Base-by-base conservation (phyloP, 2,888 invertebrate genomes). In the Mesorhabditis spiculigera region DNA sequence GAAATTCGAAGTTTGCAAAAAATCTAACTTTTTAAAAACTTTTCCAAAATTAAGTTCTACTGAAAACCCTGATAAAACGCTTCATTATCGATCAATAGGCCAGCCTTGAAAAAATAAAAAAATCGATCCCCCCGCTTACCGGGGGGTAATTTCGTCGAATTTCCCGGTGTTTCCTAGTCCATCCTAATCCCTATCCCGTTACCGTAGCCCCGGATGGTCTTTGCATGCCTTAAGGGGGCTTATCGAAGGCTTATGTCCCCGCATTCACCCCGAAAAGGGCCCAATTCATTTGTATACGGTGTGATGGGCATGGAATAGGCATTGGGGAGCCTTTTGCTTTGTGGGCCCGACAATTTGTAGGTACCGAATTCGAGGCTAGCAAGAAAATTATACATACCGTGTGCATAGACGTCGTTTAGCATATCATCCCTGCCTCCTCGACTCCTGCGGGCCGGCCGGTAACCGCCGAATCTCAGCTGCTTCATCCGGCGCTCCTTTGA, bases 401-500 rank as follows among this genome's bases (percentile, higher is more conserved):
- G 68, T 43, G 75, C 69, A 65, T 75, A 78, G 68, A 78, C 75
- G 63, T 78, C 78, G 28, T 73, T 71, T 58, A 75, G 73, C 61
- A 73, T 70, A 44, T 79, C 80, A 63, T 81, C 74, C n/a, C 71
- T 66, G 4, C 72, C 79, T 42, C 76, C 70, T 16, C 83, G 73
- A 58, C 71, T 74, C 45, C 84, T 66, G 45, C 83, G 61, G 4
- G 79, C 74, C 43, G 81, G 80, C 43, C 84, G 77, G 70, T 77
- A 83, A 43, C 81, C 80, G 43, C 77, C 81, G 69, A 75, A 80
- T 8, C 95, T 95, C 82, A 97, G 90, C 88, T 98, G 97, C 87
- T 97, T 98, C 89, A 98, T 91, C 81, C 97, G 71, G 4, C 97
- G 91, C 88, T 98, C 98, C 90, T 98, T 98, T 86, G 95, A 95